Evolutionary conservation across 2,113 vertebrate species (phyloP).

Genomic region (Hoplias malabaricus): DNA sequence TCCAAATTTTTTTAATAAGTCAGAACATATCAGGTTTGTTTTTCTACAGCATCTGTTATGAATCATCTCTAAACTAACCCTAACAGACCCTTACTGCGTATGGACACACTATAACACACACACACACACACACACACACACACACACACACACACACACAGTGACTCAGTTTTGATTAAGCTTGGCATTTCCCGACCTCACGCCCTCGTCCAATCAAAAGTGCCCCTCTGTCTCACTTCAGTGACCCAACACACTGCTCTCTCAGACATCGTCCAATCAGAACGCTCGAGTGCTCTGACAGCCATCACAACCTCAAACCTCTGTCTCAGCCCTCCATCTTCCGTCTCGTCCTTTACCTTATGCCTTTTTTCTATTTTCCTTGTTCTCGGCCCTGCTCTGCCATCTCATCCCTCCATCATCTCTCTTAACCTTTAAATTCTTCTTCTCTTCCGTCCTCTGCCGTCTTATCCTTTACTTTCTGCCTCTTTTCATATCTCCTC

Average conservation of each 20-base stretch:
- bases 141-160: background rate
- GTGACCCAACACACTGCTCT: background rate
- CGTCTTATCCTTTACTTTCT: no score
- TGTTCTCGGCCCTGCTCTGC: no score
- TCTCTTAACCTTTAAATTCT: no score
- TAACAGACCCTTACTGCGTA: background rate
- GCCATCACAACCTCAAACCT: slow-evolving; percentile 7
- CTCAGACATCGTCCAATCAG: background rate
- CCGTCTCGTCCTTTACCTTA: slow-evolving; percentile 2
- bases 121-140: background rate
- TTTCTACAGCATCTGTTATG: background rate
- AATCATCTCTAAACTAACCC: slow-evolving; percentile 24
- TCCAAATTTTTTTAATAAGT: no score
- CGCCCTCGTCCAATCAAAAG: slow-evolving; percentile 3
- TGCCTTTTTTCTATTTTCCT: background rate
- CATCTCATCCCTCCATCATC: background rate
- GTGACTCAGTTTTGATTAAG: background rate
- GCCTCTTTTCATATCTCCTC: background rate
- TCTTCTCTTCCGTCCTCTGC: no score
- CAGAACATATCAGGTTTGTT: no score
- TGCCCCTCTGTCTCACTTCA: background rate
- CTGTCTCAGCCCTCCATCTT: slow-evolving; percentile 13
- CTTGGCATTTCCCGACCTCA: background rate
- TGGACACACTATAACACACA: background rate
- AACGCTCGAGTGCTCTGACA: background rate